These are phyloP conservation scores for Oscheius sp. DNA, from an alignment of 2,888 invertebrate genomes.

Conservation along the genomic window DNA sequence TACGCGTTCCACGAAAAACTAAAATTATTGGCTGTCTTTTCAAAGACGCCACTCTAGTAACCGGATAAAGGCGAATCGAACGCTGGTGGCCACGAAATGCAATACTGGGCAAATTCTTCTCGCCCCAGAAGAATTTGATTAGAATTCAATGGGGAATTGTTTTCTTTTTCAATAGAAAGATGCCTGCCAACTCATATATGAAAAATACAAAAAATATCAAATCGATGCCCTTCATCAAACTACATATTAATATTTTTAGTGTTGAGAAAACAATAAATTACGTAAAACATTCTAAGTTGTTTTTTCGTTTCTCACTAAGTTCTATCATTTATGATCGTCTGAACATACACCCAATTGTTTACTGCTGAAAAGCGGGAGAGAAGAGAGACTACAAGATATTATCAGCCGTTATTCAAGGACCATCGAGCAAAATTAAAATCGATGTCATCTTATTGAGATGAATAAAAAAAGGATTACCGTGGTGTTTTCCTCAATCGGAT, in stretches of 20 bases:
- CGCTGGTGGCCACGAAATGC: slow-evolving; percentile 8
- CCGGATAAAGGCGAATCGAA: no score
- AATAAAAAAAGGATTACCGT: slow-evolving; percentile 37
- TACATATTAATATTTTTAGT: no score
- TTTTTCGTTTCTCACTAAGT: background rate
- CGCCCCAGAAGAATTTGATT: slow-evolving; percentile 15
- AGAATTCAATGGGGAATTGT: slow-evolving; percentile 24
- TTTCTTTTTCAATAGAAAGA: no score
- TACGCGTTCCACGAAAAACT: no score
- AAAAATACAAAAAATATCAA: no score
- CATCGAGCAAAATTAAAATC: background rate
- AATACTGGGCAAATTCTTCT: slow-evolving; percentile 8
- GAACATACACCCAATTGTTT: background rate
- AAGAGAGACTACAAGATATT: slow-evolving; percentile 12
- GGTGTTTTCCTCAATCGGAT: slow-evolving; percentile 53
- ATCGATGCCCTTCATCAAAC: no score
- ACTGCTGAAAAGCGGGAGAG: background rate
- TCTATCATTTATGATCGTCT: background rate
- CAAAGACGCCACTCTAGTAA: no score
- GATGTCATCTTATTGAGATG: background rate
- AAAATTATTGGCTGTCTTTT: no score
- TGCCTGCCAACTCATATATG: no score
- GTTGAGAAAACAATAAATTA: background rate
- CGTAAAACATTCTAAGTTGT: background rate
- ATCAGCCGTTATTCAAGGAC: slow-evolving; percentile 14